These are phyloP conservation scores for Aphidius colemani DNA, from an alignment of 2,888 invertebrate genomes.

Conservation along the genomic window DNA sequence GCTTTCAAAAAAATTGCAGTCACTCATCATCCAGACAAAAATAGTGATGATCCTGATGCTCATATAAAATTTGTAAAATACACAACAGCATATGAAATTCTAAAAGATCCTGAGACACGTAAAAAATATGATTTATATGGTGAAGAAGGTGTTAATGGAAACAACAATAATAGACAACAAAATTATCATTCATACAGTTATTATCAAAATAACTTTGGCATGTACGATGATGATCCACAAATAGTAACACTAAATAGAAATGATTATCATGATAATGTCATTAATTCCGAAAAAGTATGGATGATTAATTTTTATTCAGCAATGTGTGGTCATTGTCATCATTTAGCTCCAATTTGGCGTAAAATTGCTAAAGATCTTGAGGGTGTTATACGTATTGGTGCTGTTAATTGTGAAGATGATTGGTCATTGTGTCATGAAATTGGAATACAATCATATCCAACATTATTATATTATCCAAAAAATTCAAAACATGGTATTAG, in stretches of 20 bases:
- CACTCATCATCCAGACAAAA: slow-evolving; percentile 77
- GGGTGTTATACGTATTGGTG: slow-evolving; percentile 77
- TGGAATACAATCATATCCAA: slow-evolving; percentile 77
- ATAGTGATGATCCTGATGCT: slow-evolving; percentile 70
- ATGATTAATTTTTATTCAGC: slow-evolving; percentile 90
- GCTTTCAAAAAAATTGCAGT: slow-evolving; percentile 80
- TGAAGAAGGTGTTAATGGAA: slow-evolving; percentile 68
- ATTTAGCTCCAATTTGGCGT: slow-evolving; percentile 81
- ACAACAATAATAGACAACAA: slow-evolving; percentile 64
- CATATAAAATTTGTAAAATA: slow-evolving; percentile 79
- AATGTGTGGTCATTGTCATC: slow-evolving; percentile 84
- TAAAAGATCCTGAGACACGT: slow-evolving; percentile 80
- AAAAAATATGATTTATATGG: slow-evolving; percentile 82
- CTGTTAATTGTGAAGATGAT: slow-evolving; percentile 88
- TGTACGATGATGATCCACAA: slow-evolving; percentile 84
- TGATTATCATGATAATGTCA: slow-evolving; percentile 67
- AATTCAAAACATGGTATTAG: slow-evolving; percentile 43
- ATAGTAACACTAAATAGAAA: slow-evolving; percentile 76
- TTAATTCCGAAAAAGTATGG: slow-evolving; percentile 71
- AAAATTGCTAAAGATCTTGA: slow-evolving; percentile 76
- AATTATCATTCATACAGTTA: slow-evolving; percentile 81
- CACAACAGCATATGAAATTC: slow-evolving; percentile 82
- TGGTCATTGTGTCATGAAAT: slow-evolving; percentile 77
- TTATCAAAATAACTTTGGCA: slow-evolving; percentile 79
- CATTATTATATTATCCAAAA: slow-evolving; percentile 71